Evolutionary conservation across 2,888 invertebrate genomes (phyloP).

Genomic region (Biston stratarius): DNA sequence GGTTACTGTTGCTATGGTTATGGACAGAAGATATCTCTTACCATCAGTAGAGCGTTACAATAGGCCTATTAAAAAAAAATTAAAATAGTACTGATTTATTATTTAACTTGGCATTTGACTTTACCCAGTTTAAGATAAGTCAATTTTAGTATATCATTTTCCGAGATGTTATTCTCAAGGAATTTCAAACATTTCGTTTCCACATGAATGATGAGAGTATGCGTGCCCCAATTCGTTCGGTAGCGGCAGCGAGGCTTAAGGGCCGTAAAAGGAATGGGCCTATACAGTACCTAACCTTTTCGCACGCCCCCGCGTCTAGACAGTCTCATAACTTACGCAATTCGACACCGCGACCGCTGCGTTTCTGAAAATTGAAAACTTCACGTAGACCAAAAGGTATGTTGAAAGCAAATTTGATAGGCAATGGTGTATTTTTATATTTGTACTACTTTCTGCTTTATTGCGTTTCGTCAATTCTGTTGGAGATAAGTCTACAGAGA

Average conservation of each 20-base stretch:
- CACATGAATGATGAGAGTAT: slow-evolving; percentile 28
- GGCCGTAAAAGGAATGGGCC: slow-evolving; percentile 55
- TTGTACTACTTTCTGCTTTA: no score
- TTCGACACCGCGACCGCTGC: slow-evolving; percentile 43
- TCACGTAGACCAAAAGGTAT: neutral
- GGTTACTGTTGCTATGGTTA: no score
- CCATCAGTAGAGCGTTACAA: no score
- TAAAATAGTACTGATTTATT: no score
- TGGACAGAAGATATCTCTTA: no score
- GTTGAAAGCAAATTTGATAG: neutral
- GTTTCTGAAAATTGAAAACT: slow-evolving; percentile 16
- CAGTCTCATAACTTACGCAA: slow-evolving; percentile 53
- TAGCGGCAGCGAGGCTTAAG: slow-evolving; percentile 46
- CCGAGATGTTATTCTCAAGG: slow-evolving; percentile 7
- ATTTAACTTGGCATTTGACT: no score
- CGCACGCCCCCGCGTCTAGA: slow-evolving; percentile 74
- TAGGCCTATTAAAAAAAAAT: no score
- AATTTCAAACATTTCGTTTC: slow-evolving; percentile 10
- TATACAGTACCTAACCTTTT: slow-evolving; percentile 53
- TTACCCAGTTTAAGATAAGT: neutral
- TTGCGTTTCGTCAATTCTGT: no score
- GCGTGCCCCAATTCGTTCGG: slow-evolving; percentile 55
- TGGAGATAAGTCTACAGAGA: no score
- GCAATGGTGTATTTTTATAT: neutral
- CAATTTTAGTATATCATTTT: neutral